These are phyloP conservation scores for Netta rufina DNA, from an alignment of 2,797 vertebrate species.

Conservation along the genomic window DNA sequence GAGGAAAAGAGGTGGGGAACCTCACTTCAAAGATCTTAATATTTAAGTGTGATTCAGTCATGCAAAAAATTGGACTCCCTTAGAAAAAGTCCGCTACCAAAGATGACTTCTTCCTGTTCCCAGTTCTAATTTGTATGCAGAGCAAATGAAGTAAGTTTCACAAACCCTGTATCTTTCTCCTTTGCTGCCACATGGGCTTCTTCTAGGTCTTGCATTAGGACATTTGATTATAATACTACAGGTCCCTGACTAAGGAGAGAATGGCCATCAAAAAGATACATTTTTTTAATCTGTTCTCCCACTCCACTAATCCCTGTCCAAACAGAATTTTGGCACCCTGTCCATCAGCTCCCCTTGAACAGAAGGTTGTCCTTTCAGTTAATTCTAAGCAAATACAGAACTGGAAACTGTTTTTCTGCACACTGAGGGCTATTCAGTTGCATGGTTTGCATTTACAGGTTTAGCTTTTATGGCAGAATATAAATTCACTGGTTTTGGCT, in stretches of 20 bases:
- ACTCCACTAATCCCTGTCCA: background rate
- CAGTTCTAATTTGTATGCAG: background rate
- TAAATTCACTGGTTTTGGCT: background rate
- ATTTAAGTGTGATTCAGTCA: background rate
- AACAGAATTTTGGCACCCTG: background rate
- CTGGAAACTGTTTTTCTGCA: background rate
- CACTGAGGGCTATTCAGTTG: background rate
- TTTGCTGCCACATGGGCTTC: background rate
- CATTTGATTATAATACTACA: background rate
- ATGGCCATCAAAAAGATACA: accelerated
- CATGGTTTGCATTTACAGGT: background rate
- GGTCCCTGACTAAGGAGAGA: background rate
- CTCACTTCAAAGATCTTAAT: background rate
- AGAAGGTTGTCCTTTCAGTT: background rate
- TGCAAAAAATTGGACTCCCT: background rate
- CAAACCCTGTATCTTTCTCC: background rate
- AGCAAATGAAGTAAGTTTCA: background rate
- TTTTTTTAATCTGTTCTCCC: background rate
- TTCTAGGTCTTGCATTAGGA: background rate
- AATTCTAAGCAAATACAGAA: background rate
- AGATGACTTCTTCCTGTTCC: background rate
- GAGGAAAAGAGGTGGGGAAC: background rate
- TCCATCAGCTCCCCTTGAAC: background rate
- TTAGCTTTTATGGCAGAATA: background rate
- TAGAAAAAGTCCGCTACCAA: background rate